Conservation (phyloP, 2,113 vertebrate genomes). For the Tachysurus vachellii region DNA sequence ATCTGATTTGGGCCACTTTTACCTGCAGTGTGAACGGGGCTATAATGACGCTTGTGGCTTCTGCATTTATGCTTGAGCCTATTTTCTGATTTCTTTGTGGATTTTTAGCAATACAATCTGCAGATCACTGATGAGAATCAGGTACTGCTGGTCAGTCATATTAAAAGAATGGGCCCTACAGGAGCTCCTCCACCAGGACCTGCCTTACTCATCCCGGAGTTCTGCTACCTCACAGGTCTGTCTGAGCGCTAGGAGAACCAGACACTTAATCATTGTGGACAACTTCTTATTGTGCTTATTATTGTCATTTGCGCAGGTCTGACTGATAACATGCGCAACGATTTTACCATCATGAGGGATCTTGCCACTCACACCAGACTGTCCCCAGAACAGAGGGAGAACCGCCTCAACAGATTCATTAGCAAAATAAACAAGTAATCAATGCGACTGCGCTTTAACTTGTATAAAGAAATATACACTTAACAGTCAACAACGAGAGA, state of each 20-base stretch:
- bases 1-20: too few species aligned
- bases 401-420: constrained; percentile 78
- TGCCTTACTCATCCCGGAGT: constrained; percentile 85
- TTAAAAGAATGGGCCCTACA: constrained; percentile 69
- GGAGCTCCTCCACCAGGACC: constrained; percentile 72
- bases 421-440: constrained; percentile 76
- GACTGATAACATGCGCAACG: constrained; percentile 88
- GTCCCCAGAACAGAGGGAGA: constrained; percentile 80
- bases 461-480: not conserved
- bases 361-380: constrained; percentile 82
- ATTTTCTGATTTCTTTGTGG: not conserved
- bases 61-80: too few species aligned
- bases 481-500: not conserved
- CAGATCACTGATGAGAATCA: constrained; percentile 84
- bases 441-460: not conserved
- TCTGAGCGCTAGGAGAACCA: not conserved
- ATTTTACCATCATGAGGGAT: constrained; percentile 90
- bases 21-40: too few species aligned
- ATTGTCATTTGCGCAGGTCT: constrained; percentile 71
- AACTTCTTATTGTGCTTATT: not conserved
- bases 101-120: constrained; percentile 83
- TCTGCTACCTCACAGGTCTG: constrained; percentile 92
- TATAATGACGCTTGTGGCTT: not conserved
- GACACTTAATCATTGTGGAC: too few species aligned
- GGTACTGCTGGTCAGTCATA: constrained; percentile 83